Base-by-base conservation (phyloP, 30 jellyfish, hydroid and myxozoan genomes). In the Clytia hemisphaerica region DNA sequence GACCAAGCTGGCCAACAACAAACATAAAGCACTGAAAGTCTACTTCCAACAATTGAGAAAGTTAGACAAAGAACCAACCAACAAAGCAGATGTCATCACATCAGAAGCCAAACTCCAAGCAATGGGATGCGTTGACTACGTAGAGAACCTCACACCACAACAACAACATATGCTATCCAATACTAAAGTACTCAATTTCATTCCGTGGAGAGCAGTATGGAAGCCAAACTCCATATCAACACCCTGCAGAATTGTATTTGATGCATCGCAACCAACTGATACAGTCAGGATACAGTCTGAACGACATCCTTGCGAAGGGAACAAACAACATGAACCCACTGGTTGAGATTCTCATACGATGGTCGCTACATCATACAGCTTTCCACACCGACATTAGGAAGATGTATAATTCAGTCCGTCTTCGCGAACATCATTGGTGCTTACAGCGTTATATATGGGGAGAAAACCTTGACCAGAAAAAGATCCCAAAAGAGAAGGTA, bases 371-470 rank as follows among this genome's bases (percentile, higher is more conserved):
- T n/a, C n/a, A n/a, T n/a, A 58, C 31, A 5, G 72, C 37, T 5
- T 14, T 58, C 4, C 49, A 58, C 19, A 58, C 45, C 59, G 72
- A 58, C 72, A 6, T 58, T 4, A 45, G 49, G 4, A 58, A 58
- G 72, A 24, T 31, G 49, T 58, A 58, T 49, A 58, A 58, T 24
- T 14, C 49, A 9, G 31, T 58, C 9, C 5, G 19, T 9, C 19
- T 58, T 4, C 9, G 31, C 9, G 72, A 58, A 32, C 5, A 31
- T 14, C 18, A 58, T 31, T 58, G 72, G 72, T 24, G 58, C 58
- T 58, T 5, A 7, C 72, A 24, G 58, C 6, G 72, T 9, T 58
- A 58, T 32, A 58, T 58, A 6, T 58, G 72, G 72, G 51, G 31
- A 19, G 58, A 58, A 12, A 49, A 58, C 5, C 72, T 58, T 27